Percentiles rank a stretch among this genome's conserved stretches.
phyloP scores from a whole-genome alignment of 1,140 invertebrate species.

The Bombus vancouverensis region DNA sequence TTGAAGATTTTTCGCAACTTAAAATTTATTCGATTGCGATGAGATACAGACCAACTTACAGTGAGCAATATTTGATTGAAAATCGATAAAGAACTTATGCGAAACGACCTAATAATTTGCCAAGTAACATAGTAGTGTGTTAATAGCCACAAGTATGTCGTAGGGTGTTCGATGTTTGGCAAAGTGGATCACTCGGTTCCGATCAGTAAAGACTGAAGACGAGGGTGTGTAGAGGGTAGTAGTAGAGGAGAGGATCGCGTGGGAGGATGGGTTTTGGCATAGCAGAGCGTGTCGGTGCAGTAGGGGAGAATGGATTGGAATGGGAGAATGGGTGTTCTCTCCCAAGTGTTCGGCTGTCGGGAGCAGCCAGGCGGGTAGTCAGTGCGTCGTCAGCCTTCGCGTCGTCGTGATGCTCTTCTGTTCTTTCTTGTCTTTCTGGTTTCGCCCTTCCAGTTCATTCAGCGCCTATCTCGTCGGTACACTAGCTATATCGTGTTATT shows the following conservation, averaged over 20 bases:
- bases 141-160: slow-evolving; percentile 24
- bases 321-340: slow-evolving; percentile 48
- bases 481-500: slow-evolving; percentile 20
- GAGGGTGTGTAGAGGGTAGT: slow-evolving; percentile 16
- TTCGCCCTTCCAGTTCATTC: slow-evolving; percentile 31
- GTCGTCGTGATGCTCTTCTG: slow-evolving; percentile 73
- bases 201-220: slow-evolving; percentile 50
- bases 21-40: too few species aligned
- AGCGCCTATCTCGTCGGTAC: neutral
- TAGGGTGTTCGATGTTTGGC: slow-evolving; percentile 31
- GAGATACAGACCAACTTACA: too few species aligned
- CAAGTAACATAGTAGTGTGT: neutral
- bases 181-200: slow-evolving; percentile 43
- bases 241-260: slow-evolving; percentile 40
- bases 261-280: slow-evolving; percentile 63
- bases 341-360: slow-evolving; percentile 51
- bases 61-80: neutral
- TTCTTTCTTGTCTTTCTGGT: slow-evolving; percentile 32
- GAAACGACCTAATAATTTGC: neutral
- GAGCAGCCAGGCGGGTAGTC: slow-evolving; percentile 70
- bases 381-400: slow-evolving; percentile 80
- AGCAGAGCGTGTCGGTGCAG: slow-evolving; percentile 58
- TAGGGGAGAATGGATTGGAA: slow-evolving; percentile 45
- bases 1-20: too few species aligned
- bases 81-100: neutral